These are phyloP conservation scores for Gobio occitaniae DNA, from an alignment of 2,797 vertebrate genomes.

Conservation along the genomic window DNA sequence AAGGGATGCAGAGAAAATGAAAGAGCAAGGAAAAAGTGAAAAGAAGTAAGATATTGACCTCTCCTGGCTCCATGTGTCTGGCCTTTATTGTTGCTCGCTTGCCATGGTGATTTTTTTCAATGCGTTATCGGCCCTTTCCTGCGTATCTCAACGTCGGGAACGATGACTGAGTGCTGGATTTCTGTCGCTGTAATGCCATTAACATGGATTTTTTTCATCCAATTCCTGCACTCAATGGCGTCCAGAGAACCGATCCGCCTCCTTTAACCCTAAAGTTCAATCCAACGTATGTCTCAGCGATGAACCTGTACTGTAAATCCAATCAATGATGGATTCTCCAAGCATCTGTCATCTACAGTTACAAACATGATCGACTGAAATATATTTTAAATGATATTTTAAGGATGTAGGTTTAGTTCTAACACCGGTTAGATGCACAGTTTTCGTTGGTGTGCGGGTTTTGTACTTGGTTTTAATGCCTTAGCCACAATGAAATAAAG, in stretches of 20 bases:
- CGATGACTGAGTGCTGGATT: constrained; percentile 77
- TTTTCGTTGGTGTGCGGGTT: too few species aligned
- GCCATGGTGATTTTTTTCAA: constrained; percentile 58
- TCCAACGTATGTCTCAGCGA: constrained; percentile 69
- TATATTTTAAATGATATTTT: constrained; percentile 31
- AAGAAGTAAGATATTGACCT: constrained; percentile 48
- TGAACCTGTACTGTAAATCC: neutral
- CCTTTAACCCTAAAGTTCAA: constrained; percentile 74
- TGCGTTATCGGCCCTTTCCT: constrained; percentile 67
- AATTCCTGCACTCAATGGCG: constrained; percentile 76
- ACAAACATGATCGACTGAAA: constrained; percentile 24
- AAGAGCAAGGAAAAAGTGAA: constrained; percentile 1
- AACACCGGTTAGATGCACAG: neutral
- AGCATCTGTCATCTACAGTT: neutral
- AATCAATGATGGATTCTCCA: neutral
- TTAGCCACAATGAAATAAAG: too few species aligned
- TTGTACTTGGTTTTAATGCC: too few species aligned
- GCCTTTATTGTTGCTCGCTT: constrained; percentile 43
- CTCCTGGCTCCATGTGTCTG: constrained; percentile 50
- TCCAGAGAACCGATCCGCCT: constrained; percentile 79
- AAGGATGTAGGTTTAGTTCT: neutral
- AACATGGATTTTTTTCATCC: constrained; percentile 79
- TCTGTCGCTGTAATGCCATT: constrained; percentile 78
- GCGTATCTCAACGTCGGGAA: constrained; percentile 73
- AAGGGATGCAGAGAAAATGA: constrained; percentile 16